Base-by-base conservation (phyloP, 2,888 invertebrate species). In the Drosophila phalerata region DNA sequence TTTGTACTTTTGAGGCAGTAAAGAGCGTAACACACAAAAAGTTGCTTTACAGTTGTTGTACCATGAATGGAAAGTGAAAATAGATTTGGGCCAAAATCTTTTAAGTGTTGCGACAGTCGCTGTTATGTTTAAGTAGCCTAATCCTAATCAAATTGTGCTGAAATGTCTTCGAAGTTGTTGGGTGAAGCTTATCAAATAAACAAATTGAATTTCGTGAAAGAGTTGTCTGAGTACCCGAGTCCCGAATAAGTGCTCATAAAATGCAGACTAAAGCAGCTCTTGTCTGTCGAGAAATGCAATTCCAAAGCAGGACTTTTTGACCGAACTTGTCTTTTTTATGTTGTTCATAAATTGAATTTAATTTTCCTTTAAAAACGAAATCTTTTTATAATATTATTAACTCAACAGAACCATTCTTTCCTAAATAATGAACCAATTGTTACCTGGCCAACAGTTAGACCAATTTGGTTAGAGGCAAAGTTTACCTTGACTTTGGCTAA, bases 401-500 rank as follows among this genome's bases (percentile, higher is more conserved):
- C 15, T 8, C 40, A 40, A 28, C 11, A 13, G 19, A 5, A 15
- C 5, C 9, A 53, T 4, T 0, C n/a, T 25, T 13, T 10, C 10
- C 22, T 11, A 49, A 45, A 45, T 60, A 78, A 61, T 48, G 30
- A 48, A 25, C 15, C 30, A 43, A 49, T 61, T 47, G 43, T 19
- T 37, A 28, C 22, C 51, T 6, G 15, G 13, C 25, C 48, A 19
- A 19, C 28, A 34, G 58, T 67, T 45, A 61, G 58, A 58, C 71
- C 48, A 77, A 55, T 58, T 62, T 62, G 45, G 42, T 11, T 17
- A 19, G 22, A 25, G 30, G 47, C 52, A 49, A 53, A 72, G 61
- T 73, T 65, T 73, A 69, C 69, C 69, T 79, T 74, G 75, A 76
- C 76, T 79, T 76, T 79, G 56, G 61, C 48, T 60, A 56, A 74